A percentile compares a stretch with the other conserved stretches of the same genome.
Evolutionary conservation across 2,113 vertebrate species (phyloP).

Genomic region (Camelus dromedarius): DNA sequence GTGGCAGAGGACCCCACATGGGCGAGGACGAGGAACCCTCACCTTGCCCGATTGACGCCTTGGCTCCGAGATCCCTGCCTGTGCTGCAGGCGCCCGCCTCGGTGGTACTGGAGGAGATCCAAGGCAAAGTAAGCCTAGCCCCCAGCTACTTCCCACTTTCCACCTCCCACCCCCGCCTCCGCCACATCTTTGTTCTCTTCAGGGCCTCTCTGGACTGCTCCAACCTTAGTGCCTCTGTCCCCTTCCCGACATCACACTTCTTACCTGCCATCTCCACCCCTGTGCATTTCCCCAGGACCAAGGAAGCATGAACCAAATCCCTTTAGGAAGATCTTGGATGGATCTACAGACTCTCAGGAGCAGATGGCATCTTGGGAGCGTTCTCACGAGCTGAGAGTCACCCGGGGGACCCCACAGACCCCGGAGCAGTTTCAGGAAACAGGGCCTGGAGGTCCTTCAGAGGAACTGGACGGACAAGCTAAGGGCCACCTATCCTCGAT

Average conservation of each 20-base stretch:
- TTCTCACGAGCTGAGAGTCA: neutral
- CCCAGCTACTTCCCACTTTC: rapidly evolving
- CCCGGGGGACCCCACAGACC: neutral
- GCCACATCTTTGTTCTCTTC: neutral
- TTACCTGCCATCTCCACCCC: neutral
- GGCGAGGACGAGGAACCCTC: conserved; percentile 88
- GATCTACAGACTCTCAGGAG: neutral
- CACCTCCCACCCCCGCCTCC: rapidly evolving
- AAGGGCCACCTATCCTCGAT: neutral
- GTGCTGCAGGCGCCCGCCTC: neutral
- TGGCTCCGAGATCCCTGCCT: conserved; percentile 87
- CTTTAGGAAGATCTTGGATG: neutral
- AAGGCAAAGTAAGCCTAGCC: conserved; percentile 75
- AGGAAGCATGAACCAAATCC: neutral
- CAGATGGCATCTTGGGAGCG: neutral
- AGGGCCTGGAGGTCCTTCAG: neutral
- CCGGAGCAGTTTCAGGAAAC: neutral
- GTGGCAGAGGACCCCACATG: conserved; percentile 78
- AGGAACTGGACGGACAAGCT: neutral
- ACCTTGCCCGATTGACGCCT: conserved; percentile 81
- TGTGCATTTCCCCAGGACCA: conserved; percentile 27
- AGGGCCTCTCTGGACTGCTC: neutral
- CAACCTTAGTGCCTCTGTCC: neutral
- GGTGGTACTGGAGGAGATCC: neutral
- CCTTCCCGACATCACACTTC: neutral